Base-by-base conservation (phyloP, 1,140 invertebrate species). In the Dufourea novaeangliae region DNA sequence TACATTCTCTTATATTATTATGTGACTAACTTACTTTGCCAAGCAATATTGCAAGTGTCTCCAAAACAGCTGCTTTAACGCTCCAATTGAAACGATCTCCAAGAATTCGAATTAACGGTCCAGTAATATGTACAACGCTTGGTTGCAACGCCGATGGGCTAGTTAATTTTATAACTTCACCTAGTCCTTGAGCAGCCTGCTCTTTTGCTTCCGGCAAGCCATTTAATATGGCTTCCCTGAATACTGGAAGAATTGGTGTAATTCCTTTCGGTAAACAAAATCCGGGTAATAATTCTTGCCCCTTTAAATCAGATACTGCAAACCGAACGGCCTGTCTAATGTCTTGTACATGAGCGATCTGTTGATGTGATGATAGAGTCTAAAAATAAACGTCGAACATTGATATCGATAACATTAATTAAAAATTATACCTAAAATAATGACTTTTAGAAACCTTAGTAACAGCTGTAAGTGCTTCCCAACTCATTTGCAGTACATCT, bases 241-340 rank as follows among this genome's bases (percentile, higher is more conserved):
- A 99, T 62, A 99, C 96, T 0, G 98, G 97, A 56, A 99, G 93
- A 46, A 99, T 95, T 17, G 98, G 98, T 20, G 97, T 95, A 41
- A 99, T 98, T 69, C 98, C 98, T 92, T 99, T 99, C 0, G 97
- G 96, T 79, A 99, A 92, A 91, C 97, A 99, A 89, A 99, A 98
- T n/a, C 98, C 98, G 61, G 98, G 98, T 67, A 99, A 91, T 27
- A 96, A 89, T 83, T 96, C 94, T 59, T 95, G 94, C 1, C 95
- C 95, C 88, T 97, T 97, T 39, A 98, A 93, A 90, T 99, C 98
- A 54, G 96, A 96, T 6, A 96, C 94, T 50, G 97, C 98, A 93
- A 96, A 98, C 54, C 97, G 94, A 14, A 99, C 95, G 37, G 98
- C 97, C 93, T 98, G 97, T 59, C 98, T 94, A 59, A 99, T 95